Base-by-base conservation (phyloP, 1,140 invertebrate genomes). In the Pseudomyrmex gracilis region DNA sequence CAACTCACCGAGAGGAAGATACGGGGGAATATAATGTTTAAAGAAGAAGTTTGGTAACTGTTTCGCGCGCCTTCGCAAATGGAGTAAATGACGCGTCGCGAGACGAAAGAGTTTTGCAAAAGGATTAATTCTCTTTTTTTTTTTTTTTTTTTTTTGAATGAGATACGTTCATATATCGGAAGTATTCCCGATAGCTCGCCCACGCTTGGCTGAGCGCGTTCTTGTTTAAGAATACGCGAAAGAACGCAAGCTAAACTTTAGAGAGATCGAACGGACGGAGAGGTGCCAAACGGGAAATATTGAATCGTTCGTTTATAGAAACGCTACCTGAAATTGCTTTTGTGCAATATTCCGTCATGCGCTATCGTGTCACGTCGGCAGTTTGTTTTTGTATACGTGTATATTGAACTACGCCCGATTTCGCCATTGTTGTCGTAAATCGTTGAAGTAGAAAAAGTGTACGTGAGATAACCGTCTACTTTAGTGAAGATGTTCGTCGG, bases 211-310 rank as follows among this genome's bases (percentile, higher is more conserved):
- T 63, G 13, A 7, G 17, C 17, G 55, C 34, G 17, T 10, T 67
- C 53, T 17, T 80, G n/a, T 80, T 80, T 80, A 71, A 80, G 34
- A 71, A 55, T 34, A 34, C 34, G 34, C 34, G 34, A 34, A 43
- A 15, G 53, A 70, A n/a, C 58, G 22, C 53, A 60, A 80, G 53
- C 49, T 60, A 60, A 58, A 71, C 66, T 49, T 71, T 0, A 45
- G n/a, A n/a, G 45, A 9, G n/a, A n/a, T n/a, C n/a, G n/a, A n/a
- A n/a, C n/a, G n/a, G n/a, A n/a, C n/a, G n/a, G n/a, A n/a, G 24
- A 43, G 17, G 47, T 24, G 43, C 66, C 9, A 2, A 66, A 66
- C 34, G 7, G 43, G 5, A 34, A 0, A 80, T 80, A 80, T 80
- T 71, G 22, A 80, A 80, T 70, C 53, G 51, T 51, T n/a, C 47